Percentiles rank a stretch among this genome's conserved stretches.
These are phyloP conservation scores for Acromyrmex heyeri DNA, from an alignment of 1,140 invertebrate species.

Conservation along the genomic window DNA sequence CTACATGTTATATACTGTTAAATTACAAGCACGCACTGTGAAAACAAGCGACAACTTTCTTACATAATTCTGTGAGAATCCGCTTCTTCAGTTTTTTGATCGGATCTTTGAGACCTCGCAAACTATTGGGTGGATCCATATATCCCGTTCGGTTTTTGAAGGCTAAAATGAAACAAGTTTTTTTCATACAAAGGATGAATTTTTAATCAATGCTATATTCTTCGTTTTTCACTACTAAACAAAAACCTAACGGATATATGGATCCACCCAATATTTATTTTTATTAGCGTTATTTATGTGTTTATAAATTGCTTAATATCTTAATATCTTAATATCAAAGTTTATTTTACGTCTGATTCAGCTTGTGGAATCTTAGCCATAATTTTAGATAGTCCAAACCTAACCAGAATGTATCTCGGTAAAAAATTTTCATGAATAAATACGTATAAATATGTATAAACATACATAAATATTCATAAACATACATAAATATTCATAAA, in stretches of 20 bases:
- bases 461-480: too few relatives aligned
- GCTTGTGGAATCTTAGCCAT: neutral
- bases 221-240: too few relatives aligned
- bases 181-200: too few relatives aligned
- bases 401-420: neutral
- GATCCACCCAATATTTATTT: neutral
- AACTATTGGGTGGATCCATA: too few relatives aligned
- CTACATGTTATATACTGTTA: too few relatives aligned
- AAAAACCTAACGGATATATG: too few relatives aligned
- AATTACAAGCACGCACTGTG: constrained; percentile 27
- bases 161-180: too few relatives aligned
- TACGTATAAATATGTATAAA: too few relatives aligned
- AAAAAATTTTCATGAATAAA: too few relatives aligned
- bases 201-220: too few relatives aligned
- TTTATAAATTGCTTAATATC: neutral
- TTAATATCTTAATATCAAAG: neutral
- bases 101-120: neutral
- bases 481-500: too few relatives aligned
- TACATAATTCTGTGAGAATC: neutral
- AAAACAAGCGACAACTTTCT: constrained; percentile 26
- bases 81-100: neutral
- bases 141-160: too few relatives aligned
- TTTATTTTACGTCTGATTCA: neutral
- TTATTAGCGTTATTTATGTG: neutral
- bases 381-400: neutral